These are phyloP conservation scores for Drosophila leonis DNA, from an alignment of 2,888 invertebrate species.

Conservation along the genomic window DNA sequence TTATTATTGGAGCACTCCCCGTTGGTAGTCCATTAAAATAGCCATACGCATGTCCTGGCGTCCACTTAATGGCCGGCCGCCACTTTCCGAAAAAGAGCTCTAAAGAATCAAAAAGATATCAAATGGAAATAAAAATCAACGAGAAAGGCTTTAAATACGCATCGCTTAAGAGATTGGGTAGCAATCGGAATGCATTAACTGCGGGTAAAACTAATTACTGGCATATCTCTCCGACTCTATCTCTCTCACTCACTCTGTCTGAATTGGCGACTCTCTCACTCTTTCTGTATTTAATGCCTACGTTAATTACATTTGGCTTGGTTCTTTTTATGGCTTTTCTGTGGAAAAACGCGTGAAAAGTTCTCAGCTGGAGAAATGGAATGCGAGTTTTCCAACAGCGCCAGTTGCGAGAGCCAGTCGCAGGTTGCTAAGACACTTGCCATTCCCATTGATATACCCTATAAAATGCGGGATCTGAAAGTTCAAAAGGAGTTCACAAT, in stretches of 20 bases:
- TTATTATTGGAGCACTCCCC: slow-evolving; percentile 62
- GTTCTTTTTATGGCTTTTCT: slow-evolving; percentile 69
- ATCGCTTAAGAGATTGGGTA: slow-evolving; percentile 56
- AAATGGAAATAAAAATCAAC: slow-evolving; percentile 77
- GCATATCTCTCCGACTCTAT: slow-evolving; percentile 55
- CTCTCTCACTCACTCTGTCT: background rate
- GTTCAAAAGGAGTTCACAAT: too few species aligned
- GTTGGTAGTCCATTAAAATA: slow-evolving; percentile 62
- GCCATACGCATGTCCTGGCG: slow-evolving; percentile 62
- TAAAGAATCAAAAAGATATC: slow-evolving; percentile 46
- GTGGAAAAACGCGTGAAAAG: slow-evolving; percentile 76
- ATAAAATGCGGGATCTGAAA: too few species aligned
- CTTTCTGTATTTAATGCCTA: slow-evolving; percentile 54
- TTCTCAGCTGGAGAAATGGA: slow-evolving; percentile 50
- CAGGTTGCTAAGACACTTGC: slow-evolving; percentile 1
- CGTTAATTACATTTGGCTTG: slow-evolving; percentile 69
- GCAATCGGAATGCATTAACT: slow-evolving; percentile 82
- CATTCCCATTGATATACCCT: slow-evolving; percentile 30
- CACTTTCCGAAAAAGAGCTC: slow-evolving; percentile 45
- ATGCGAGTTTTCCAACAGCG: slow-evolving; percentile 40
- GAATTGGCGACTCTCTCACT: slow-evolving; percentile 29
- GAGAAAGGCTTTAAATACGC: slow-evolving; percentile 74
- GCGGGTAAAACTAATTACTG: slow-evolving; percentile 83
- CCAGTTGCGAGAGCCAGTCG: slow-evolving; percentile 23
- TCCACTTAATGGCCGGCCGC: slow-evolving; percentile 66